Base-by-base conservation (phyloP, 1,140 invertebrate genomes). In the Grapholita molesta region DNA sequence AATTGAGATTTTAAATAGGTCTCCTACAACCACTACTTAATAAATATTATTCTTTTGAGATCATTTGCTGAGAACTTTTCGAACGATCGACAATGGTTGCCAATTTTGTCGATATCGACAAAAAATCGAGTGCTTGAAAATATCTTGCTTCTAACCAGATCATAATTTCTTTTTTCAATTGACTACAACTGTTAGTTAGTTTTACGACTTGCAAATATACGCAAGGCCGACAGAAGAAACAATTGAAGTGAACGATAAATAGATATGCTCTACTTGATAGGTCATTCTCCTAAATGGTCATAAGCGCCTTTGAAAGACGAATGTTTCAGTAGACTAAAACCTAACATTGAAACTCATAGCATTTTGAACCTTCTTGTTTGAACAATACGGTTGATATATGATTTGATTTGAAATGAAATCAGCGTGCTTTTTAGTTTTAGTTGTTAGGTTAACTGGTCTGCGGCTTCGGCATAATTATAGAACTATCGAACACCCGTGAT, bases 401-500 rank as follows among this genome's bases (percentile, higher is more conserved):
- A 15, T 15, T 48, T 48, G 15, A 9, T 48, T 9, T 48, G 12
- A 21, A 7, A 5, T 21, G 18, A 48, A 8, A 48, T 21, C 7
- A 2, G 1, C 21, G 18, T 48, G 42, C 42, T 48, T 21, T 48
- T 48, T 48, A 48, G 42, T 0, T 48, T 48, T 21, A 0, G 42
- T 21, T 30, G 28, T 30, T 21, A 0, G 15, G 18, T 48, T 30
- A 30, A 30, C 7, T 4, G 28, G n/a, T 28, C 15, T 61, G 55
- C 25, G 55, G 55, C 15, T 61, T 15, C 12, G 12, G 53, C 7
- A 30, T 61, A 61, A 61, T 61, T 61, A 61, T 61, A 61, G 24
- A 61, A 61, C 52, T 11, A 55, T 61, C 30, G 55, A n/a, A 61
- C 55, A 61, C 55, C 55, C 55, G 55, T 61, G 55, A 61, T 61